Base-by-base conservation (phyloP, 1,140 invertebrate species). In the Pseudomyrmex gracilis region DNA sequence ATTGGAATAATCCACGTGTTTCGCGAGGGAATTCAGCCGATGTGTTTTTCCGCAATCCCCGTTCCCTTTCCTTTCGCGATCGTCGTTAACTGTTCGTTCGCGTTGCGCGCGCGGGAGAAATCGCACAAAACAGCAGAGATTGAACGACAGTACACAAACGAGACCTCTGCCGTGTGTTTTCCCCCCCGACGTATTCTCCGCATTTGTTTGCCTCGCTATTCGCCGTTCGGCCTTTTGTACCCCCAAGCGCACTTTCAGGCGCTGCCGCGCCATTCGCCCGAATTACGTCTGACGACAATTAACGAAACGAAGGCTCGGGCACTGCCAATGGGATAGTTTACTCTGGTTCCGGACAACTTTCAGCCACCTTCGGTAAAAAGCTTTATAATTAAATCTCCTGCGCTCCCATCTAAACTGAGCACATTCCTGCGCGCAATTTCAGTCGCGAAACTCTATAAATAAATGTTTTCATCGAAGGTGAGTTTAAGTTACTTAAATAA, bases 71-170 rank as follows among this genome's bases (percentile, higher is more conserved):
- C 34, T 34, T 34, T n/a, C 43, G 34, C 47, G 51, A 78, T 78
- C 76, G 64, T 78, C 34, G 74, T 77, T 77, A 77, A 67, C 61
- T 55, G 74, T 78, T 78, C 51, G 34, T 43, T 78, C 49, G 34
- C 53, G 57, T 78, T 20, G 64, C 20, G 51, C 13, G 34, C 51
- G 10, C 17, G 45, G 34, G 34, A 51, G 70, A 57, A 78, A 34
- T 68, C 24, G 51, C 57, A 83, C 60, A 67, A 84, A 87, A 83
- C 80, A 83, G 58, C 58, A 51, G 73, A 76, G 64, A 34, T 47
- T 58, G 83, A 87, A 82, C 66, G 80, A 76, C 71, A 71, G 60
- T 77, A 87, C 82, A 87, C 80, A 87, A 87, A 87, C 86, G 80
- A 71, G 85, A 77, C 85, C 85, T 85, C 83, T 80, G 71, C 15